These are phyloP conservation scores for Tridacna gigas DNA, from an alignment of 2,888 invertebrate genomes.

Conservation along the genomic window DNA sequence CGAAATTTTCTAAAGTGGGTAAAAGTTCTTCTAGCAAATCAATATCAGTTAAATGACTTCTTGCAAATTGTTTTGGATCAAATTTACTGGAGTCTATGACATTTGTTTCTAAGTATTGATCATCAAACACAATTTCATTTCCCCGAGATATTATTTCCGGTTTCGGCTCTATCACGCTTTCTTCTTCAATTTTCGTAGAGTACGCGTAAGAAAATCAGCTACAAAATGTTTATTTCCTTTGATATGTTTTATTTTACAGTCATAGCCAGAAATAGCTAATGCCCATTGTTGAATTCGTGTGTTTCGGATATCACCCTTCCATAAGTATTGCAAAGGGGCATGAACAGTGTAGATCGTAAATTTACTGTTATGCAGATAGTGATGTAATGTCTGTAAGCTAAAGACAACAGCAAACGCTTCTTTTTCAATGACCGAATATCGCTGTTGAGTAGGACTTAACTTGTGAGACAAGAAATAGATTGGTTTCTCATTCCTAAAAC, in stretches of 20 bases:
- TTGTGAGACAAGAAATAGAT: not conserved
- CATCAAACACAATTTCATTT: not conserved
- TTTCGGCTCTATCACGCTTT: too few relatives aligned
- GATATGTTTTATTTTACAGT: slow-evolving; percentile 4
- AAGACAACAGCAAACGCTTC: slow-evolving; percentile 13
- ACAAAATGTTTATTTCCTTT: not conserved
- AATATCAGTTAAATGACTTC: not conserved
- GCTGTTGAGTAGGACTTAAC: not conserved
- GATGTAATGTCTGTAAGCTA: not conserved
- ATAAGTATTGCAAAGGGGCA: not conserved
- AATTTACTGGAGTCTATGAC: not conserved
- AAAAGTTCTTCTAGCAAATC: not conserved
- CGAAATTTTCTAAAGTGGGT: not conserved
- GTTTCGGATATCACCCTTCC: not conserved
- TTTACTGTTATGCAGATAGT: not conserved
- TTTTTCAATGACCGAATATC: slow-evolving; percentile 15
- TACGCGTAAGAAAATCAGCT: not conserved
- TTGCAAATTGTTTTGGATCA: not conserved
- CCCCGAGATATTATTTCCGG: too few relatives aligned
- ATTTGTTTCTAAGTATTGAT: not conserved
- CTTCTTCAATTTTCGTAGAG: not conserved
- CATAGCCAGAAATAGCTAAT: not conserved
- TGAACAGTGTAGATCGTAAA: not conserved
- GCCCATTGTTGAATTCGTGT: not conserved
- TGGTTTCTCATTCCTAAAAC: not conserved